Evolutionary conservation across 2,113 vertebrate species (phyloP), one percentile per base, ranked within the genome.

Genomic region (Ctenomys sociabilis): DNA sequence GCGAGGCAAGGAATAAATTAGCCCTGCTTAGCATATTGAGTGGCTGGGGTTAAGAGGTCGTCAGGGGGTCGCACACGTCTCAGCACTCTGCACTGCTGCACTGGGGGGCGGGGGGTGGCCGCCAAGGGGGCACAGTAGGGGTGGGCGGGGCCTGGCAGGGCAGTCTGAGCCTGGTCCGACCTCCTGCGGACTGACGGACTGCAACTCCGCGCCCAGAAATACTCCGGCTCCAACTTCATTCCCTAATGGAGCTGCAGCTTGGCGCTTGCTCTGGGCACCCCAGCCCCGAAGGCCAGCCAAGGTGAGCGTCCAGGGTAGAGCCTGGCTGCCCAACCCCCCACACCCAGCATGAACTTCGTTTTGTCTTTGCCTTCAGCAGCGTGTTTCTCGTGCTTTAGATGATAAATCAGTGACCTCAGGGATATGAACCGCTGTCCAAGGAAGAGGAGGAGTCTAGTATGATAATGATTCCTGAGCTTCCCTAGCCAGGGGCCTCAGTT

Each of bases 161-260:
- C 81, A 0, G 37, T 35, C 88, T 21, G 83, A 68, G 85, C 70
- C 85, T 59, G 68, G 57, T 68, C 89, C 1, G 8, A 87, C 80
- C n/a, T 93, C 95, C 93, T 37, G 22, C 57, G 32, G 81, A 85
- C 26, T 30, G 43, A 30, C 81, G 85, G 90, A 16, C 81, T 81
- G 90, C 95, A 95, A 80, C 88, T 88, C 52, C 14, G 37, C 37
- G 96, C 92, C 94, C 96, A 96, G 90, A 94, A 96, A 90, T 57
- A 24, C 43, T 90, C 57, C 88, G 45, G 59, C 90, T 98, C 92
- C 96, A 96, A 66, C 90, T 90, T 97, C 97, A 98, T 97, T 96
- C 40, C 82, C 87, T 97, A 97, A 97, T 97, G 97, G 96, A 45
- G 35, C 28, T 40, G 63, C 96, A 90, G 95, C 85, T 88, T 93